Conservation (phyloP, 2,797 vertebrate genomes). For the Meda fulgida region DNA sequence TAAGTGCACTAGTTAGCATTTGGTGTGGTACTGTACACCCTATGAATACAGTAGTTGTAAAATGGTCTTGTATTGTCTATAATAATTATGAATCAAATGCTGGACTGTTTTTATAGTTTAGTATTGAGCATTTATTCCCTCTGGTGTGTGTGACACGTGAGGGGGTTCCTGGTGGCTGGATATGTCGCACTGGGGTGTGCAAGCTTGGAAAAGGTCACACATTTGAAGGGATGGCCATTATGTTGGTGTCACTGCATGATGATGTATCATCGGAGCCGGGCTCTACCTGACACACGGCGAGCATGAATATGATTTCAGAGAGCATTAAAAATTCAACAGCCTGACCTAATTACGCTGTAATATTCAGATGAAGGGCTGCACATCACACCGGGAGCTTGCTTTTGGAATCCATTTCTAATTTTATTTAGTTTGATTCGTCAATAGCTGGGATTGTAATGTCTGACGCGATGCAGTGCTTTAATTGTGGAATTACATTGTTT, state of each 20-base stretch:
- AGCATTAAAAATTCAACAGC: conserved; percentile 87
- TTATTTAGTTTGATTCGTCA: conserved; percentile 83
- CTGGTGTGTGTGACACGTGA: conserved; percentile 45
- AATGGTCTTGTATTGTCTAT: neutral
- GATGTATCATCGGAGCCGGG: conserved; percentile 82
- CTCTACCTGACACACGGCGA: conserved; percentile 81
- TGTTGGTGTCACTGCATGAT: conserved; percentile 82
- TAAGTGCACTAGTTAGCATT: neutral
- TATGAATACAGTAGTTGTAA: neutral
- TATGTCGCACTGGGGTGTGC: conserved; percentile 51
- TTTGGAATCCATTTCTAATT: conserved; percentile 84
- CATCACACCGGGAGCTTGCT: conserved; percentile 71
- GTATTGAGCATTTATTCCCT: conserved; percentile 34
- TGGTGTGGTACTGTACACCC: neutral
- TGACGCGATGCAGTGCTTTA: conserved; percentile 69
- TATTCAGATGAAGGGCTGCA: conserved; percentile 80
- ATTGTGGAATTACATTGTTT: conserved; percentile 59
- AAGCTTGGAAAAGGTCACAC: conserved; percentile 78
- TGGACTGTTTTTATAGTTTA: conserved; percentile 32
- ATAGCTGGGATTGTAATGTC: conserved; percentile 74
- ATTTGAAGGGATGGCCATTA: conserved; percentile 83
- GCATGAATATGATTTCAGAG: conserved; percentile 86
- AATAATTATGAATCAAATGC: conserved; percentile 43
- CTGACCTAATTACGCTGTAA: conserved; percentile 85
- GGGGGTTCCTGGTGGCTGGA: conserved; percentile 58